These are phyloP conservation scores for Mionectes olivaceus DNA, from an alignment of 2,797 vertebrate genomes.

Conservation along the genomic window DNA sequence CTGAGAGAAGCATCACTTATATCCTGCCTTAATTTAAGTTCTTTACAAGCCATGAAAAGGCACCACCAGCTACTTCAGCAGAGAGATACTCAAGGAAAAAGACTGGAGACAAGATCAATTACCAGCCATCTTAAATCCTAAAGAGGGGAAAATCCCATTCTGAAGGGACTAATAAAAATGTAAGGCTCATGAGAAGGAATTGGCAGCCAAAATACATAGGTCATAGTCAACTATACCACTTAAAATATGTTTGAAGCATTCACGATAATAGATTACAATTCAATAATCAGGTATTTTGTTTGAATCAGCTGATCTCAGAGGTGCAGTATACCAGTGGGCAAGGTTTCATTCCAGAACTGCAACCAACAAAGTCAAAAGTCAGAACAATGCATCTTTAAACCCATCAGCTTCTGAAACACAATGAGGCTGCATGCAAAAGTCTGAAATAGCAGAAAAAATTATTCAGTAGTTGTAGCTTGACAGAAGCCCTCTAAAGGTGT, in stretches of 20 bases:
- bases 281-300: neutral
- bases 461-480: neutral
- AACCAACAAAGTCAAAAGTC: neutral
- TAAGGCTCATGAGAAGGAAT: neutral
- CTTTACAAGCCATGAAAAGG: neutral
- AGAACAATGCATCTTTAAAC: neutral
- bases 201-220: neutral
- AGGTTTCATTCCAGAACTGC: neutral
- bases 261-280: neutral
- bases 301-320: neutral
- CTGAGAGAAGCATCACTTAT: neutral
- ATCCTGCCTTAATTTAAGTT: neutral
- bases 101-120: neutral
- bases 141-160: neutral
- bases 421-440: neutral
- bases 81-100: neutral
- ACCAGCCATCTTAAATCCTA: neutral
- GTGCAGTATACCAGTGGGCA: rapidly evolving
- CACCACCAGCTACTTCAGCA: neutral
- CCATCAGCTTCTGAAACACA: neutral
- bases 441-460: neutral
- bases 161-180: neutral
- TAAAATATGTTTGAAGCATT: neutral
- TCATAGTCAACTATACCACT: neutral
- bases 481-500: neutral